Evolutionary conservation across 2,797 vertebrate species (phyloP), one percentile per base, ranked within the genome.

Genomic region (Neostethus bicornis): DNA sequence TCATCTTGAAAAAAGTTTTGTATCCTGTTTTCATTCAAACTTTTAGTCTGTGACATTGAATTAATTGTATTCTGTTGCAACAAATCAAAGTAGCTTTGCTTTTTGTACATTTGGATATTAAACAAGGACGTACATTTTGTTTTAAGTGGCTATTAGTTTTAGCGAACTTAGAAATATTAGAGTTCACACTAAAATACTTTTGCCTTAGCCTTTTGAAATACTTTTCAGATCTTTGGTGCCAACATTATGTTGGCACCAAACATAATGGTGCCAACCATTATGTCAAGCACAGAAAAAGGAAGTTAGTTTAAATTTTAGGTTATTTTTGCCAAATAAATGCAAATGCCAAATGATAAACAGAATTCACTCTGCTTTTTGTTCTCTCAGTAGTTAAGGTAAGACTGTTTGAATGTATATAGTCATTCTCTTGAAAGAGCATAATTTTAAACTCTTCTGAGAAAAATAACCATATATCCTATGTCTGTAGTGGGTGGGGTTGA

Each of bases 401-500:
- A n/a, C n/a, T n/a, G n/a, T n/a, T n/a, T n/a, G n/a, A n/a, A n/a
- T n/a, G 63, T 63, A 77, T 71, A 0, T 66, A 70, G 62, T 79
- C 37, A 61, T 48, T 32, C 43, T 53, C 43, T 37, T 67, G 49
- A 61, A 37, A 58, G 38, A 69, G 42, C 34, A 61, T 58, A 57
- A 55, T 57, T 38, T 55, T 58, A 43, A 4, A 42, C 43, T 25
- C 41, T 17, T 41, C 42, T 11, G 1, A 42, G 46, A 45, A 23
- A 61, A 49, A 63, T 48, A 32, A 17, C 16, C 25, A 23, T 52
- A 59, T 56, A 41, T 44, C 62, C 37, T 14, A 1, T 48, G n/a
- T 34, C 17, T 10, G 17, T 34, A 47, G 14, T 23, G 38, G 9
- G 31, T 46, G 31, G 26, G 26, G 16, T 21, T 20, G 25, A 38